Evolutionary conservation across 2,888 invertebrate genomes (phyloP), one percentile per base, ranked within the genome.

Genomic region (Leucania comma): DNA sequence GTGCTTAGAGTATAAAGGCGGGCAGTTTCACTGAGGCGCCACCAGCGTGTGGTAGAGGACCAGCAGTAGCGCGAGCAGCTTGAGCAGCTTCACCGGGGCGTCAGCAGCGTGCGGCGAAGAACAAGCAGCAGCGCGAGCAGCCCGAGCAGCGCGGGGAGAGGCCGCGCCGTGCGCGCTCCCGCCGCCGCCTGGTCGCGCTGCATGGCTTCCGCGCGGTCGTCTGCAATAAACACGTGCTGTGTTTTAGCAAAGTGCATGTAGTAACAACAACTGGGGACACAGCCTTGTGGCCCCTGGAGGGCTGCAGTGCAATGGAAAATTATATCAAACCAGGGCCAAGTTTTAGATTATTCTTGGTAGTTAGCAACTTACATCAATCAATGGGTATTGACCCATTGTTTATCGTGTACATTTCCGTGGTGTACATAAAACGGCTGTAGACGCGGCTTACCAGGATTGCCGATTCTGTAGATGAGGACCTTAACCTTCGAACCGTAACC

Each of bases 151-250:
- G 64, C 57, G 67, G 46, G 60, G 46, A 24, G 38, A 50, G 68
- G 20, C 60, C 17, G 17, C 24, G 59, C 56, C 1, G 22, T 1
- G n/a, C 2, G 29, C 68, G 22, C 6, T 54, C 50, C 59, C 6
- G 24, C 20, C n/a, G 54, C 29, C 26, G 76, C 76, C 85, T 93
- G 88, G 91, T 97, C 97, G 80, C 97, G 96, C 91, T 97, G 97
- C 97, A 97, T 97, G 72, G 97, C 96, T 89, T 97, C 97, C 86
- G 93, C 95, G 24, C 53, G 64, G 48, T 68, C 61, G 38, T 69
- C 80, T 72, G 74, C 64, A 63, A 71, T 66, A 38, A 53, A 29
- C 29, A 20, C 54, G 20, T 3, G 20, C 4, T n/a, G 1, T 1
- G 29, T 0, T 54, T 29, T 32, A 54, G 4, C 4, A 54, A 1